A percentile compares a stretch with the other conserved stretches of the same genome.
These are phyloP conservation scores for Semaprochilodus insignis DNA, from an alignment of 2,797 vertebrate species.

Conservation along the genomic window DNA sequence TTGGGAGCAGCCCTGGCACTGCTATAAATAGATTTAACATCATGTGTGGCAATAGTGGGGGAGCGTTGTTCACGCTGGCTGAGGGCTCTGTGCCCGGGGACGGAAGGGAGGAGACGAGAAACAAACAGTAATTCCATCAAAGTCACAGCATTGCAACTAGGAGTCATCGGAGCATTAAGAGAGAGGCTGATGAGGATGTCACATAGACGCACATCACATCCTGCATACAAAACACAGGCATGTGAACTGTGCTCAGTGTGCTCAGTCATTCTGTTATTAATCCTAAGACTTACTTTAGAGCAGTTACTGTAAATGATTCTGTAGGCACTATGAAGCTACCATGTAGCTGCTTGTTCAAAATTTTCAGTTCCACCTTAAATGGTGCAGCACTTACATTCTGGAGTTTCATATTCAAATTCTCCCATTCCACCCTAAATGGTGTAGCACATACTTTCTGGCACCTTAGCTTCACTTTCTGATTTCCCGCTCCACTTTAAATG, in stretches of 20 bases:
- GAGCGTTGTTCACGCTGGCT: slow-evolving; percentile 40
- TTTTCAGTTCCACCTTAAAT: too few relatives aligned
- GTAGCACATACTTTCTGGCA: too few relatives aligned
- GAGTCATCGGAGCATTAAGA: slow-evolving; percentile 17
- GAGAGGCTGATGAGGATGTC: slow-evolving; percentile 3
- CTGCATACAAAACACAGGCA: not conserved
- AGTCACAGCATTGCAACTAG: not conserved
- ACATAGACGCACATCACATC: not conserved
- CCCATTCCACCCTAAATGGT: too few relatives aligned
- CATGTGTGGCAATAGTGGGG: slow-evolving; percentile 50
- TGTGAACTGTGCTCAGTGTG: not conserved
- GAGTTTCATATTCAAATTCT: too few relatives aligned
- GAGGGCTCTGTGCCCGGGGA: slow-evolving; percentile 24
- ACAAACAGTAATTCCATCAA: slow-evolving; percentile 33
- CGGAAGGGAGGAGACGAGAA: not conserved
- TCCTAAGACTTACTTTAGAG: not conserved
- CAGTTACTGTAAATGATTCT: not conserved
- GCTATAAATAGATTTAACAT: slow-evolving; percentile 55
- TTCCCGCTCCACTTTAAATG: too few relatives aligned
- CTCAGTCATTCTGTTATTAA: not conserved
- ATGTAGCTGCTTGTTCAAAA: not conserved
- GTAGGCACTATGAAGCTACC: not conserved
- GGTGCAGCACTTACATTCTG: too few relatives aligned
- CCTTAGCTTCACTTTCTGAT: too few relatives aligned
- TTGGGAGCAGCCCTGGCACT: slow-evolving; percentile 41